These are phyloP conservation scores for Macropodus opercularis DNA, from an alignment of 2,797 vertebrate species.

Conservation along the genomic window DNA sequence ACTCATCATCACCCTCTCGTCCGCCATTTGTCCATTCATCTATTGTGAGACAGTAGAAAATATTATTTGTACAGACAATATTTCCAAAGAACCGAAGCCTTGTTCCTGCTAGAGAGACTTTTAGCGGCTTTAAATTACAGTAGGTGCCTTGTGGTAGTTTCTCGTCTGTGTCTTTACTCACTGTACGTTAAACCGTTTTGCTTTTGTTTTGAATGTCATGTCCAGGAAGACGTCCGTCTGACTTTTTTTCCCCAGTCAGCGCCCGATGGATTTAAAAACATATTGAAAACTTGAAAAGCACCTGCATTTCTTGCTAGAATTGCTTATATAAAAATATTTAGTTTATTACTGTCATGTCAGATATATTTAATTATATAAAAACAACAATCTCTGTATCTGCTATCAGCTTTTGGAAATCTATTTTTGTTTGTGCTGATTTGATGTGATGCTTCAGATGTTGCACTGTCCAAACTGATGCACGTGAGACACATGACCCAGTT, in stretches of 20 bases:
- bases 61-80: slow-evolving; percentile 11
- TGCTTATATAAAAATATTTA: background rate
- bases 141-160: slow-evolving; percentile 79
- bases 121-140: slow-evolving; percentile 76
- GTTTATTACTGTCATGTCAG: background rate
- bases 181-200: slow-evolving; percentile 10
- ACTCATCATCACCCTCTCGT: slow-evolving; percentile 11
- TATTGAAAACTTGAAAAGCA: slow-evolving; percentile 40
- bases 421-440: no score
- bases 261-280: no score
- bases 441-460: no score
- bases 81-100: slow-evolving; percentile 63
- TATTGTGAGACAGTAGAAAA: slow-evolving; percentile 15
- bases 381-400: background rate
- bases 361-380: background rate
- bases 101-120: slow-evolving; percentile 58
- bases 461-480: no score
- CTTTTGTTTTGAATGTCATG: no score
- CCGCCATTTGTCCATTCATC: slow-evolving; percentile 13
- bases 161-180: slow-evolving; percentile 29
- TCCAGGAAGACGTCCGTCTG: no score
- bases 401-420: background rate
- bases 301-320: background rate
- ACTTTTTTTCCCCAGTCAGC: no score
- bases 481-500: background rate